Percentiles rank a stretch among this genome's conserved stretches.
Conservation (phyloP, 1,140 invertebrate genomes). For the Aradophagus sp. region DNA sequence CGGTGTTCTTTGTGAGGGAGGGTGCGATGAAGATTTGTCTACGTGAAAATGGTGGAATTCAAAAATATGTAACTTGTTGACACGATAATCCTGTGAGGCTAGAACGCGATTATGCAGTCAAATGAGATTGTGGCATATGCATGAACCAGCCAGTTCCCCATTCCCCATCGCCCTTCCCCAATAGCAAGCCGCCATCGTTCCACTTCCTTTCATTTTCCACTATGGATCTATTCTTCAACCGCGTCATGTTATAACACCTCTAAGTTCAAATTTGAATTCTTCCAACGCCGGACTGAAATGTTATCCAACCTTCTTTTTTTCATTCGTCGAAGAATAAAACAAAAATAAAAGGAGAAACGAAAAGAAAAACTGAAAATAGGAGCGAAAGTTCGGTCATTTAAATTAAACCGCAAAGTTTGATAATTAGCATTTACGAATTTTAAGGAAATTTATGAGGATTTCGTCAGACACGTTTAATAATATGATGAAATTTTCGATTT, state of each 20-base stretch:
- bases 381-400: too few relatives aligned
- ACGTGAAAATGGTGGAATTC: conserved; percentile 50
- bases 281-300: conserved; percentile 27
- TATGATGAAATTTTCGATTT: not conserved
- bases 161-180: conserved; percentile 25
- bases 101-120: conserved; percentile 74
- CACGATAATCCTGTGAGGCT: conserved; percentile 69
- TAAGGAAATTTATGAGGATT: too few relatives aligned
- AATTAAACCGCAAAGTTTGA: too few relatives aligned
- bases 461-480: too few relatives aligned
- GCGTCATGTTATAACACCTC: conserved; percentile 49
- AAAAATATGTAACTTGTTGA: conserved; percentile 74
- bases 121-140: conserved; percentile 76
- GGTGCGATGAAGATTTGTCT: conserved; percentile 50
- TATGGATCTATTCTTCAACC: conserved; percentile 44
- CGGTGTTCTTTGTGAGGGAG: too few relatives aligned
- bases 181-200: conserved; percentile 36
- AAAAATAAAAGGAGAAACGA: too few relatives aligned
- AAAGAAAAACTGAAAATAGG: too few relatives aligned
- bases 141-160: conserved; percentile 65
- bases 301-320: too few relatives aligned
- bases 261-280: conserved; percentile 46
- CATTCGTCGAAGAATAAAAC: too few relatives aligned
- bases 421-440: too few relatives aligned
- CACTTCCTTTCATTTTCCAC: conserved; percentile 53